Evolutionary conservation across 64 coral and sea anemone genomes (phyloP), one percentile per base, ranked within the genome.

Genomic region (Anthopleura sola): DNA sequence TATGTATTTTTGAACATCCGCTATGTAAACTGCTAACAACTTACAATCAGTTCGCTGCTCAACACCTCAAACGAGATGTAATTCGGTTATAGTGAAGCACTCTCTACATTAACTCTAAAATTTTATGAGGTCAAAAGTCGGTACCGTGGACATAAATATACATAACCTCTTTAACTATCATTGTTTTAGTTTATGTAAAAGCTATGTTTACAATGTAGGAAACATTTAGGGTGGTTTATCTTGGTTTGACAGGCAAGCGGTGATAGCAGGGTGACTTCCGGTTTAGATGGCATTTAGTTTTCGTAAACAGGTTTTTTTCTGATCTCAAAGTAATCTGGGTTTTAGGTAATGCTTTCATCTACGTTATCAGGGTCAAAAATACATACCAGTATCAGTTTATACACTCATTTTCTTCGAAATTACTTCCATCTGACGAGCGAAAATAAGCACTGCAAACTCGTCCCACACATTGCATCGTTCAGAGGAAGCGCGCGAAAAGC

Each of bases 101-200:
- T 62, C 58, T 62, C 8, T 0, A 24, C 21, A 62, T 9, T 26
- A 62, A 11, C 58, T 62, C 58, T 3, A 62, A 62, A 62, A 5
- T 28, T 62, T 62, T 62, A 62, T 62, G 24, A 62, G 58, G 58
- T 62, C 58, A 62, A 62, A 62, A 62, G 58, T 62, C 58, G 23
- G n/a, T 62, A 26, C 23, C 21, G 58, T 11, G 21, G 24, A 62
- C 58, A 62, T n/a, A 62, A 62, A 62, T 62, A 62, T 62, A 62
- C 58, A 62, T 26, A 62, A 62, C 21, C 23, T 62, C 58, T 23
- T 62, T 26, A 26, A 62, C 58, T 62, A 6, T 62, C 24, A 9
- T 62, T 62, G 58, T 62, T 62, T 62, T 62, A 62, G 58, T 62
- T 62, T 62, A 62, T 26, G n/a, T 62, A 62, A 26, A 62, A 62